Conservation (phyloP, 2,888 invertebrate genomes). For the Mactromeris polynyma region DNA sequence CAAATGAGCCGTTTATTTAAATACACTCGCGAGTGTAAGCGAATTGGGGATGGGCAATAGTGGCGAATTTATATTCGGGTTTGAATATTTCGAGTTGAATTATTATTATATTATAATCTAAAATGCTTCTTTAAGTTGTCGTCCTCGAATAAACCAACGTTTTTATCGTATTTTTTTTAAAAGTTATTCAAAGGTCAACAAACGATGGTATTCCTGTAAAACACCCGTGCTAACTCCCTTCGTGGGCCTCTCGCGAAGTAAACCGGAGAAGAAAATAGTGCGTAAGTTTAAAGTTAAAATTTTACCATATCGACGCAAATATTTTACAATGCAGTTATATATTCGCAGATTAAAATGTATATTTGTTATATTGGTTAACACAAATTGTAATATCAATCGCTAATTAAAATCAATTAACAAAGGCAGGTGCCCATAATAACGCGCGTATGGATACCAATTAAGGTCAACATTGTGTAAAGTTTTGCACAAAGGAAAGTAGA, state of each 20-base stretch:
- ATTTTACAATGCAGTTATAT: background rate
- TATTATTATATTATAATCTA: too few species aligned
- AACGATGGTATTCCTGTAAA: background rate
- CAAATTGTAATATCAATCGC: background rate
- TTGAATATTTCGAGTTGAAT: too few species aligned
- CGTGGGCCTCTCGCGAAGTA: background rate
- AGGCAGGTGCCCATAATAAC: conserved; percentile 42
- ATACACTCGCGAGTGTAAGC: too few species aligned
- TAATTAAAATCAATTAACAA: conserved; percentile 18
- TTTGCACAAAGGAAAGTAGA: conserved; percentile 63
- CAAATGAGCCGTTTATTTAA: too few species aligned
- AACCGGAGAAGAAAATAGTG: background rate
- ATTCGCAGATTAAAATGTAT: background rate
- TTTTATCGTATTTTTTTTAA: too few species aligned
- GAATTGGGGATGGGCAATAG: too few species aligned
- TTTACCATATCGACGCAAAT: background rate
- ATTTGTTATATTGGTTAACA: background rate
- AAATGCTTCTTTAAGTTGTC: too few species aligned
- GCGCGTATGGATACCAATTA: conserved; percentile 63
- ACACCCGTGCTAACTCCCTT: background rate
- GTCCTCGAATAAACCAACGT: too few species aligned
- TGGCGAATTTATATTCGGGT: too few species aligned
- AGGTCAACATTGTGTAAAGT: conserved; percentile 67
- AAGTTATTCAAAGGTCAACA: background rate
- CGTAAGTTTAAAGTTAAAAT: background rate